Evolutionary conservation across 92 coral and sea anemone species (phyloP).

Genomic region (Scolanthus callimorphus): DNA sequence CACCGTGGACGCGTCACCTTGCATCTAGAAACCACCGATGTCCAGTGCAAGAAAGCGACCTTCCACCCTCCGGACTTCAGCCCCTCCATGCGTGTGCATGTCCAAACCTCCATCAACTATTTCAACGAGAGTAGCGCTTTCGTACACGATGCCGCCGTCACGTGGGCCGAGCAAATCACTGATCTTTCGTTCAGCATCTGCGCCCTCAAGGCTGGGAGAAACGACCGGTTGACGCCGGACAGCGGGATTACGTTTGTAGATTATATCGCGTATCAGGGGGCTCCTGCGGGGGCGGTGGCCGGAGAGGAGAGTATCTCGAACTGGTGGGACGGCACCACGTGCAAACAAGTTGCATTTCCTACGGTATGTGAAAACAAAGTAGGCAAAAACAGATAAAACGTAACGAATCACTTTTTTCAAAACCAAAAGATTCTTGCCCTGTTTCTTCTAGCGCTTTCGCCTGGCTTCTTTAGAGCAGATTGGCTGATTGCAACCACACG

Average conservation of each 20-base stretch:
- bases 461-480: too few species aligned
- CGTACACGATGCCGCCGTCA: conserved; percentile 74
- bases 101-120: conserved; percentile 59
- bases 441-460: too few species aligned
- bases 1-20: conserved; percentile 66
- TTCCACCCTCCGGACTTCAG: conserved; percentile 27
- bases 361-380: conserved; percentile 47
- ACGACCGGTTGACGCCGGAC: conserved; percentile 65
- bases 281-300: conserved; percentile 64
- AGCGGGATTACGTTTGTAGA: conserved; percentile 68
- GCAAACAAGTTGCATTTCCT: conserved; percentile 45
- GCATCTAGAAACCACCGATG: conserved; percentile 52
- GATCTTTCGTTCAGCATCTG: conserved; percentile 51
- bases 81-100: conserved; percentile 30
- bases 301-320: conserved; percentile 51
- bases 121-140: conserved; percentile 46
- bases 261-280: conserved; percentile 65
- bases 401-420: too few species aligned
- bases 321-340: conserved; percentile 86
- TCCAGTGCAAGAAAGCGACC: conserved; percentile 43
- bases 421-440: too few species aligned
- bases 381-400: too few species aligned
- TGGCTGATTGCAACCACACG: too few species aligned
- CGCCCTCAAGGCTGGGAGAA: conserved; percentile 69
- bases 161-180: conserved; percentile 66